Evolutionary conservation across 2,888 invertebrate species (phyloP).

Genomic region (Ophion obscuratus): DNA sequence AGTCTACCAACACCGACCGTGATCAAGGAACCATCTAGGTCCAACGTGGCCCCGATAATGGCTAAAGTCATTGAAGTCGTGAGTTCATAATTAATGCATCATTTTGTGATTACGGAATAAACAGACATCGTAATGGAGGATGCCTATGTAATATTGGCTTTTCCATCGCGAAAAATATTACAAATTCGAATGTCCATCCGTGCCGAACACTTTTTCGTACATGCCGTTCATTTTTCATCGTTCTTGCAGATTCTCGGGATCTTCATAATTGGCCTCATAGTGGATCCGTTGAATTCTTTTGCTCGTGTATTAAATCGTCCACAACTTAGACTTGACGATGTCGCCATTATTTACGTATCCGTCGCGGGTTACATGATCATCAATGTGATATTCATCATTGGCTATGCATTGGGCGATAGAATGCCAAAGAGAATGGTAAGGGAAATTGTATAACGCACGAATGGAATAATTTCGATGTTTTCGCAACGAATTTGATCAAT

Average conservation of each 20-base stretch:
- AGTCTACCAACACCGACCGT: conserved; percentile 85
- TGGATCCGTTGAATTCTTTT: conserved; percentile 86
- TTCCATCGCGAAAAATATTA: neutral
- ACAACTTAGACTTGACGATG: conserved; percentile 86
- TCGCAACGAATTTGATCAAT: neutral
- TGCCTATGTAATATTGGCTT: neutral
- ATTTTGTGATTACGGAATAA: neutral
- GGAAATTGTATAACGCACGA: conserved; percentile 8
- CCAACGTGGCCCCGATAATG: conserved; percentile 85
- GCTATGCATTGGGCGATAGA: conserved; percentile 87
- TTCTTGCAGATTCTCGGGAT: conserved; percentile 86
- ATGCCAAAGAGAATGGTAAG: conserved; percentile 87
- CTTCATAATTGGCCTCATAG: conserved; percentile 87
- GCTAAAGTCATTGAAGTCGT: conserved; percentile 88
- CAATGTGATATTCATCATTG: conserved; percentile 87
- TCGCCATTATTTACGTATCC: conserved; percentile 88
- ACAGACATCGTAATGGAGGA: neutral
- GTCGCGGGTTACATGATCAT: conserved; percentile 89
- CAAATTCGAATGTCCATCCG: neutral
- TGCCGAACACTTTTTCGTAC: conserved; percentile 86
- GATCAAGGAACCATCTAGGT: conserved; percentile 85
- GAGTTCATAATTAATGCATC: conserved; percentile 73
- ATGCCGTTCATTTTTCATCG: conserved; percentile 76
- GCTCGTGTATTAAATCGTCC: conserved; percentile 81
- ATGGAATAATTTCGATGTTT: neutral